Conservation (phyloP, 2,797 vertebrate genomes). For the Microchirus variegatus region DNA sequence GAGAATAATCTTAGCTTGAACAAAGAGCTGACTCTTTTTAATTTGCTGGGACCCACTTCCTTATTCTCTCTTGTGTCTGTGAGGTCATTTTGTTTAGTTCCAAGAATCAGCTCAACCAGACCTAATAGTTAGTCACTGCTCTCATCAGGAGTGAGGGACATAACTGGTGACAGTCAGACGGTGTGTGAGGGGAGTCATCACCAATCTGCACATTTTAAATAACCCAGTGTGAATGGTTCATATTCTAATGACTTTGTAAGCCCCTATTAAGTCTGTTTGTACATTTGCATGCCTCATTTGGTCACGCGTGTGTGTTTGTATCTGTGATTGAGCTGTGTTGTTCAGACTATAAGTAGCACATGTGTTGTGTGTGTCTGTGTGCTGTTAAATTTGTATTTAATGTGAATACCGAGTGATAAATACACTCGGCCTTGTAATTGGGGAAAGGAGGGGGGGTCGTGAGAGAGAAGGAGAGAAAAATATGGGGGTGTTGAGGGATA, state of each 20-base stretch:
- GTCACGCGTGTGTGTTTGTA: slow-evolving; percentile 28
- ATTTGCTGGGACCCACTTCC: slow-evolving; percentile 12
- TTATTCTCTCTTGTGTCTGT: slow-evolving; percentile 26
- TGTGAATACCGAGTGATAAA: slow-evolving; percentile 56
- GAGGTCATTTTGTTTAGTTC: slow-evolving; percentile 52
- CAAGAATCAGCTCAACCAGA: slow-evolving; percentile 50
- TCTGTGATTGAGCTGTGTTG: slow-evolving; percentile 36
- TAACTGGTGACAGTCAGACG: background rate
- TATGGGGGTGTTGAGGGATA: slow-evolving; percentile 81
- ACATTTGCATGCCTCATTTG: slow-evolving; percentile 30
- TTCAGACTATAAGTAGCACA: slow-evolving; percentile 29
- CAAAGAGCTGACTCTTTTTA: background rate
- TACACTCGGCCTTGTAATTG: slow-evolving; percentile 68
- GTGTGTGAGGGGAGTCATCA: slow-evolving; percentile 40
- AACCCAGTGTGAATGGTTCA: slow-evolving; percentile 53
- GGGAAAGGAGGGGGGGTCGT: slow-evolving; percentile 66
- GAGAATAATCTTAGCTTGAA: background rate
- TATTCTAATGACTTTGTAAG: slow-evolving; percentile 50
- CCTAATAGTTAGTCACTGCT: slow-evolving; percentile 48
- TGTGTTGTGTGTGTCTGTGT: slow-evolving; percentile 7
- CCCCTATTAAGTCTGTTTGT: slow-evolving; percentile 29
- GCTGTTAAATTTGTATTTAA: slow-evolving; percentile 5
- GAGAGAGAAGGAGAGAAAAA: slow-evolving; percentile 65
- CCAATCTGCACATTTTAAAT: slow-evolving; percentile 47
- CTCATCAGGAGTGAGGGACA: slow-evolving; percentile 38